A percentile compares a stretch with the other conserved stretches of the same genome.
These are phyloP conservation scores for Drosophila pachea DNA, from an alignment of 1,140 invertebrate genomes.

Conservation along the genomic window DNA sequence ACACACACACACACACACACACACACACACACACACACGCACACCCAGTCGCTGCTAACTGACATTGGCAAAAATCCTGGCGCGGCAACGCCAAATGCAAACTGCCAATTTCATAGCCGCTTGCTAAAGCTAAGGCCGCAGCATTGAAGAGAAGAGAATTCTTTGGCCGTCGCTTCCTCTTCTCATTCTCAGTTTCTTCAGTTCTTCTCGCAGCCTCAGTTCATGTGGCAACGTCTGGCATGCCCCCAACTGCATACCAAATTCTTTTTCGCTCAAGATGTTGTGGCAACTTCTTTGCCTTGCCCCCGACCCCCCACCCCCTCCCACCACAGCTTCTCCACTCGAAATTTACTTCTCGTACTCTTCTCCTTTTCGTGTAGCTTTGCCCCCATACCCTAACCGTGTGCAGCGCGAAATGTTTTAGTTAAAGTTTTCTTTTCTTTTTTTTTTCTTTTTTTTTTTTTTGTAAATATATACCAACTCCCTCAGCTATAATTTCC, in stretches of 20 bases:
- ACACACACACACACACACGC: too few species aligned
- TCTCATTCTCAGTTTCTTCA: conserved; percentile 1
- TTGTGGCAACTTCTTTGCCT: conserved; percentile 63
- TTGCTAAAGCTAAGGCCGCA: conserved; percentile 8
- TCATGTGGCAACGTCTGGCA: conserved; percentile 38
- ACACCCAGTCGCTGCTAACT: too few species aligned
- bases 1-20: conserved; percentile 42
- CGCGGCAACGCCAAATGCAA: conserved; percentile 58
- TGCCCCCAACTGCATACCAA: conserved; percentile 74
- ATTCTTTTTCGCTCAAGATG: conserved; percentile 69
- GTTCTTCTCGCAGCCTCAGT: conserved; percentile 15
- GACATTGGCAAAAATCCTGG: conserved; percentile 66
- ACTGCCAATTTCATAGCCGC: conserved; percentile 71
- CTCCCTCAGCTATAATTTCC: too few species aligned
- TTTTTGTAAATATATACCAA: too few species aligned
- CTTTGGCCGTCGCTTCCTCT: conserved; percentile 17
- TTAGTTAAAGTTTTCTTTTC: neutral
- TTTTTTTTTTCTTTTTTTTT: too few species aligned
- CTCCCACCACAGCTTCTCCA: conserved; percentile 16
- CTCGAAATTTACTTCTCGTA: conserved; percentile 69
- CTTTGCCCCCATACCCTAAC: conserved; percentile 27
- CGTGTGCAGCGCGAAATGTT: neutral
- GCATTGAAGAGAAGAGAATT: conserved; percentile 30
- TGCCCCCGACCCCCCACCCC: neutral
- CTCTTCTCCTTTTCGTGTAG: conserved; percentile 28